A percentile compares a stretch with the other conserved stretches of the same genome.
Conservation (phyloP, 2,797 vertebrate genomes). For the Cuculus canorus region DNA sequence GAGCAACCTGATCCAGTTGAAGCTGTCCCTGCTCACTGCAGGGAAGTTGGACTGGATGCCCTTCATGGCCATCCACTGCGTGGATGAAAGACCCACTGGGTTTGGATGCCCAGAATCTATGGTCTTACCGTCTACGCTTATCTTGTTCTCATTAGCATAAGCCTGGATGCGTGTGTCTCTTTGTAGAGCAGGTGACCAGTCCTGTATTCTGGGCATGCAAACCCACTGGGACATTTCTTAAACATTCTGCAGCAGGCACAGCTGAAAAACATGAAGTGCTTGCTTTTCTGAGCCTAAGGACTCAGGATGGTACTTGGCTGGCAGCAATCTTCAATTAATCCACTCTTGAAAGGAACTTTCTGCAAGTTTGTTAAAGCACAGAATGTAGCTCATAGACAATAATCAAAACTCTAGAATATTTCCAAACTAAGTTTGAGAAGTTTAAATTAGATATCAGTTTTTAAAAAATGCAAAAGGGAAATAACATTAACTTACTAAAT, state of each 20-base stretch:
- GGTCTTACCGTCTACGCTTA: not conserved
- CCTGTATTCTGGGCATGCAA: not conserved
- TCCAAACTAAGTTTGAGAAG: not conserved
- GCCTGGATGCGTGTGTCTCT: not conserved
- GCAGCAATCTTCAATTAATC: not conserved
- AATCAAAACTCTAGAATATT: not conserved
- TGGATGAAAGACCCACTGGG: too few species aligned
- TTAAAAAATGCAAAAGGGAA: not conserved
- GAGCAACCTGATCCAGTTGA: too few species aligned
- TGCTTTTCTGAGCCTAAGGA: not conserved
- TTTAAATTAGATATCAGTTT: constrained; percentile 12
- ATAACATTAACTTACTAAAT: not conserved
- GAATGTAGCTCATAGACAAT: not conserved
- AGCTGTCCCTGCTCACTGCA: too few species aligned
- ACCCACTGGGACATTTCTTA: not conserved
- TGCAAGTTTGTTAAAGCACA: not conserved
- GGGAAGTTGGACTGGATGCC: too few species aligned
- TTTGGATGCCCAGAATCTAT: not conserved
- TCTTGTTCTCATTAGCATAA: not conserved
- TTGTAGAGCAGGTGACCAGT: not conserved
- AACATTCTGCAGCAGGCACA: not conserved
- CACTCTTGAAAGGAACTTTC: not conserved
- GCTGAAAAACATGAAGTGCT: not conserved
- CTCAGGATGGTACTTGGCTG: not conserved
- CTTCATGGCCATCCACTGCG: too few species aligned